Evolutionary conservation across 53 echinoderm and acorn worm genomes (phyloP), one percentile per base, ranked within the genome.

Genomic region (Temnopleurus reevesii): DNA sequence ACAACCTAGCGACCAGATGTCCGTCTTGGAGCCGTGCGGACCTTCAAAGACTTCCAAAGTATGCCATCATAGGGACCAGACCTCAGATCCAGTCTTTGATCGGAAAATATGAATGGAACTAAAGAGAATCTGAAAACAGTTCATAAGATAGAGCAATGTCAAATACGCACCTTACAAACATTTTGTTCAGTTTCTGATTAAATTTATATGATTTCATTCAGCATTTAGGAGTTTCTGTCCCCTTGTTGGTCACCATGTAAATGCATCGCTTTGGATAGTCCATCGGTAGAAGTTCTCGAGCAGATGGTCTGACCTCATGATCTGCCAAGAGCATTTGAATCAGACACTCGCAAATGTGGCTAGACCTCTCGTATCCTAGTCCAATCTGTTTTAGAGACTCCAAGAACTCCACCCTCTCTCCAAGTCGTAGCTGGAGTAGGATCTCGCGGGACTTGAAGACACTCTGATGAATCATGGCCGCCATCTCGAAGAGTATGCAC

Each of bases 401-500:
- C n/a, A 87, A 18, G 55, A 66, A 87, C 4, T 65, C 71, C 8
- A 26, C 43, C 17, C 61, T 47, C 12, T 87, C 60, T 21, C 58
- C 88, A 29, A 53, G 5, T 31, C 88, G 88, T 8, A 87, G 19
- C 30, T 66, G 64, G 17, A 87, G 71, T 7, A 87, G 31, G 21
- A 30, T 26, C 8, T 87, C 88, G 17, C 88, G 88, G 3, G 88
- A 64, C 38, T 66, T 53, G 23, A 87, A 24, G 53, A 87, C 49
- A n/a, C 71, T 12, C 23, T 87, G 88, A 8, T 64, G 88, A 46
- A 29, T 12, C 49, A 87, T 19, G 1, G 71, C 49, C 53, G 88
- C 88, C 19, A 87, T 46, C 53, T 87, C 88, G 49, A 47, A 87
- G 19, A 87, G 88, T 2, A 87, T 46, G 88, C 88, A 87, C 1